Percentiles rank a stretch among this genome's conserved stretches.
These are phyloP conservation scores for Pogoniulus pusillus DNA, from an alignment of 2,797 vertebrate genomes.

Conservation along the genomic window DNA sequence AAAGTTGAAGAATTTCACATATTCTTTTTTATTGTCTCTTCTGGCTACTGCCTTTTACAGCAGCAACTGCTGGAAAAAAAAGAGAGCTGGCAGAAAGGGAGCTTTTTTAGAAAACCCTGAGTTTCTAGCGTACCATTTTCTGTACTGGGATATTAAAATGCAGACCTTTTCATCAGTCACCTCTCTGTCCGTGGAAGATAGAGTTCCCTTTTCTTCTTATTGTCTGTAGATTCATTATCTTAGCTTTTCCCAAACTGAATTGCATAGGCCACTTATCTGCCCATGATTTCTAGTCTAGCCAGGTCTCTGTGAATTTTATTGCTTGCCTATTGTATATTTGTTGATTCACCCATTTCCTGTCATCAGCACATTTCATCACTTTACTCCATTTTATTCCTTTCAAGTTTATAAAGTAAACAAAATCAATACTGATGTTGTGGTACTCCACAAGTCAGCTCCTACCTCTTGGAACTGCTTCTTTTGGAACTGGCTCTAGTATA, in stretches of 20 bases:
- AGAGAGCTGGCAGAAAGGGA: neutral
- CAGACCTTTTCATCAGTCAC: neutral
- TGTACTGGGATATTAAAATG: slow-evolving; percentile 12
- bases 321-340: slow-evolving; percentile 15
- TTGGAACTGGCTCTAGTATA: neutral
- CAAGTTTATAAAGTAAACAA: slow-evolving; percentile 47
- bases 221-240: slow-evolving; percentile 36
- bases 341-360: slow-evolving; percentile 12
- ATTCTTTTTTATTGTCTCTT: neutral
- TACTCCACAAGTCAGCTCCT: slow-evolving; percentile 18
- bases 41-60: neutral
- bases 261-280: slow-evolving; percentile 8
- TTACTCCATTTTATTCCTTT: slow-evolving; percentile 28
- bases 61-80: neutral
- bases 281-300: slow-evolving; percentile 24
- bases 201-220: slow-evolving; percentile 11
- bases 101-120: neutral
- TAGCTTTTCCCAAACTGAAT: slow-evolving; percentile 16
- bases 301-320: slow-evolving; percentile 31
- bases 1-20: neutral
- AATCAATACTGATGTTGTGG: slow-evolving; percentile 60
- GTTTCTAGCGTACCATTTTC: neutral
- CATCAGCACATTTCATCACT: slow-evolving; percentile 51
- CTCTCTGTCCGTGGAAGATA: neutral
- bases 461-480: neutral